Evolutionary conservation across 2,888 invertebrate genomes (phyloP).

Genomic region (Nemotelus nigrinus): DNA sequence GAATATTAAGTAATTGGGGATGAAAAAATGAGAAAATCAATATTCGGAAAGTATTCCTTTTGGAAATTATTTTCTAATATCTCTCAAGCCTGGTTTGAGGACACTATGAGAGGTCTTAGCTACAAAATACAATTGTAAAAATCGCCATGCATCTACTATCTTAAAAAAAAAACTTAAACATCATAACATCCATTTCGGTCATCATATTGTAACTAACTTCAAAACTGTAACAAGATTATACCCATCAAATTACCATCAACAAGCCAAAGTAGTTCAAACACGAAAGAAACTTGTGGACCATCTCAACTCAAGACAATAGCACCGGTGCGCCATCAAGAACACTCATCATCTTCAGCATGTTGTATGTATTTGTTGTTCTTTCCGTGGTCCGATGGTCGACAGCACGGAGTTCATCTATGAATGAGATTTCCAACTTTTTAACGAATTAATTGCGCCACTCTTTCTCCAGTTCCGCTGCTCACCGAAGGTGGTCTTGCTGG

Average conservation of each 20-base stretch:
- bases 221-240: conserved; percentile 8
- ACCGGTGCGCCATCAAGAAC: conserved; percentile 5
- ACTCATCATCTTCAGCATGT: not conserved
- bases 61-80: no score
- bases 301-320: not conserved
- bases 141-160: no score
- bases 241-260: conserved; percentile 26
- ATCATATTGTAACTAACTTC: not conserved
- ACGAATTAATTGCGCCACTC: conserved; percentile 36
- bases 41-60: no score
- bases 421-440: conserved; percentile 39
- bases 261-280: conserved; percentile 20
- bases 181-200: no score
- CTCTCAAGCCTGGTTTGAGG: no score
- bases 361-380: no score
- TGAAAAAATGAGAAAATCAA: no score
- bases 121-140: no score
- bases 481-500: not conserved
- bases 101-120: no score
- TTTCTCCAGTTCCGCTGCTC: conserved; percentile 16
- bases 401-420: conserved; percentile 2
- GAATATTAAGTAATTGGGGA: no score
- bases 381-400: no score
- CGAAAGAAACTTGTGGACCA: conserved; percentile 23
- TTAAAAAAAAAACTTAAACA: no score